Evolutionary conservation across 2,888 invertebrate genomes (phyloP), one percentile per base, ranked within the genome.

Genomic region (Thalpophila matura): DNA sequence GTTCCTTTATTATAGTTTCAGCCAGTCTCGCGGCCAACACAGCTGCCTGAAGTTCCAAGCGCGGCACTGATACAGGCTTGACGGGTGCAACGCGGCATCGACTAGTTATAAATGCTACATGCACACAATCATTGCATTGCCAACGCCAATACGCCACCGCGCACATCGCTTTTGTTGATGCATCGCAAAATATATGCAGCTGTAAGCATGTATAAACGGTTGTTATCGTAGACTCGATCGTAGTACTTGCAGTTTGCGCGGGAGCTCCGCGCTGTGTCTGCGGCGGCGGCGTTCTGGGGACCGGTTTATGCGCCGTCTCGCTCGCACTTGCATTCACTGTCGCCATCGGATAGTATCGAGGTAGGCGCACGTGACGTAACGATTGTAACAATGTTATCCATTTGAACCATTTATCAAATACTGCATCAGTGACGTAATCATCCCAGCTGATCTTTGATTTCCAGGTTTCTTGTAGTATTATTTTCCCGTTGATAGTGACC

Each of bases 401-500:
- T 12, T 67, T 45, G 4, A 4, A 3, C 43, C 43, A 58, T 40
- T 29, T 43, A 0, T 14, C 24, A 20, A 20, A 43, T 12, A 47
- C 4, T 9, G 26, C 10, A n/a, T 56, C 49, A 3, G 14, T 4
- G 37, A 68, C 31, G 0, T 22, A 1, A 5, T 79, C 74, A n/a
- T 74, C 74, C 77, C 77, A 79, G 1, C 14, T 27, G 1, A 74
- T 37, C 7, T 71, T 57, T 4, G 9, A 9, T 5, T 26, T 27
- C 76, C 74, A 79, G 0, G 62, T 49, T 10, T 71, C 51, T 58
- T 79, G 80, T 2, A 83, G 16, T 16, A 82, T 45, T 5, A 80
- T 77, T 57, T 63, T 71, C 5, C 71, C 79, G 14, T 73, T 55
- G 9, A 81, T 74, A 0, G 74, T 79, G 16, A 77, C 75, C 3